phyloP scores from a whole-genome alignment of 1,140 invertebrate species.

The Daktulosphaira vitifoliae region DNA sequence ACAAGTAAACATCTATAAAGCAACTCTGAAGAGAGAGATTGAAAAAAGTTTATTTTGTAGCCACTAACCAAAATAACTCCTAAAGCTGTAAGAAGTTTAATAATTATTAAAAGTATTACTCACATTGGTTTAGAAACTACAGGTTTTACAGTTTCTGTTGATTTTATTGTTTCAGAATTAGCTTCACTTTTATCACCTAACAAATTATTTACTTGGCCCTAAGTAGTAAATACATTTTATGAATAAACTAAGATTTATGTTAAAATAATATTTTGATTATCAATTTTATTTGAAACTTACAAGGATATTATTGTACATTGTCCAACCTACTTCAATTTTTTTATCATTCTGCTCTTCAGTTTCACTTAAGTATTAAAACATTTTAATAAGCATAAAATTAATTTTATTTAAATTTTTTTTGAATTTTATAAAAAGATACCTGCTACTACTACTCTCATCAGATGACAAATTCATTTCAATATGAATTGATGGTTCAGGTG shows the following conservation, averaged over 20 bases:
- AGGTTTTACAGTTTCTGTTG: neutral
- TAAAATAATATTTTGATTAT: neutral
- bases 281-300: slow-evolving; percentile 17
- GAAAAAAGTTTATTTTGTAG: too few relatives aligned
- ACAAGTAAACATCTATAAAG: too few relatives aligned
- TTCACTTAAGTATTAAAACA: slow-evolving; percentile 13
- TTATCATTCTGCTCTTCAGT: slow-evolving; percentile 8
- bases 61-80: too few relatives aligned
- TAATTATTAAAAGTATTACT: neutral
- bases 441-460: slow-evolving; percentile 16
- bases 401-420: too few relatives aligned
- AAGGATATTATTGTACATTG: slow-evolving; percentile 36
- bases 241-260: too few relatives aligned
- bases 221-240: neutral
- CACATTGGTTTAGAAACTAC: neutral
- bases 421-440: neutral
- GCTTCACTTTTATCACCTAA: slow-evolving; percentile 22
- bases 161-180: neutral
- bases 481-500: slow-evolving; percentile 34
- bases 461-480: slow-evolving; percentile 32
- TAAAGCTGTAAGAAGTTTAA: neutral
- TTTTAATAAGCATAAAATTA: too few relatives aligned
- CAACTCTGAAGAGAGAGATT: too few relatives aligned
- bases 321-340: slow-evolving; percentile 35
- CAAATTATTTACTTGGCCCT: slow-evolving; percentile 35